A percentile compares a stretch with the other conserved stretches of the same genome.
phyloP scores from a whole-genome alignment of 2,797 vertebrate genomes.

The Parotocinclus haroldoi region DNA sequence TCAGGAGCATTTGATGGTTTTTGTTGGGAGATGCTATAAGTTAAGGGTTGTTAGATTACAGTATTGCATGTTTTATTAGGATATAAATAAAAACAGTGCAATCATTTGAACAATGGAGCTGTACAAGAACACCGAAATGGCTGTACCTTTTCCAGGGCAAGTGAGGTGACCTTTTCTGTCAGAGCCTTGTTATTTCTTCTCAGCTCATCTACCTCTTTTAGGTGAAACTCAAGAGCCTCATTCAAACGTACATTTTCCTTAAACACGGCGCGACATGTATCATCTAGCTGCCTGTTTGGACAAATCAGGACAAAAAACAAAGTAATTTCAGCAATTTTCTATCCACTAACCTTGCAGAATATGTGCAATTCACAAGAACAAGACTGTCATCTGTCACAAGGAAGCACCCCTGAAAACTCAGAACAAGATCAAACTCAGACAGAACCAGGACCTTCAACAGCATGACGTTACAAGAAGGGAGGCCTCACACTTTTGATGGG shows the following conservation, averaged over 20 bases:
- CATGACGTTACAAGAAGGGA: too few relatives aligned
- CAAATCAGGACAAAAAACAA: not conserved
- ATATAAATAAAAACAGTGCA: not conserved
- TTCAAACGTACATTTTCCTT: conserved; percentile 81
- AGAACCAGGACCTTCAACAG: too few relatives aligned
- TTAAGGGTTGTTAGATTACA: conserved; percentile 16
- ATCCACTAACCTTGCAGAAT: too few relatives aligned
- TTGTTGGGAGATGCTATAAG: conserved; percentile 18
- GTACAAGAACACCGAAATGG: not conserved
- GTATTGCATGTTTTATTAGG: conserved; percentile 15
- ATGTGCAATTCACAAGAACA: too few relatives aligned
- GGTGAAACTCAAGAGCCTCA: conserved; percentile 72
- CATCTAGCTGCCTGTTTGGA: conserved; percentile 76
- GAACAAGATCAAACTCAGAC: too few relatives aligned
- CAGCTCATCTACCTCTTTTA: conserved; percentile 72
- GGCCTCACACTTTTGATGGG: too few relatives aligned
- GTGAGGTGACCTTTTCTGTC: conserved; percentile 65
- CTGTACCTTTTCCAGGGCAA: conserved; percentile 72
- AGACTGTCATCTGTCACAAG: too few relatives aligned
- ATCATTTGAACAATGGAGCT: conserved; percentile 2
- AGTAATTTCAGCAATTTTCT: not conserved
- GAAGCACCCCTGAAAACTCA: too few relatives aligned
- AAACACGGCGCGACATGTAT: conserved; percentile 72
- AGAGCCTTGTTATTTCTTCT: conserved; percentile 66
- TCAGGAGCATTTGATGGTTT: conserved; percentile 16